A percentile compares a stretch with the other conserved stretches of the same genome.
These are phyloP conservation scores for Papilio dardanus DNA, from an alignment of 1,140 invertebrate species.

Conservation along the genomic window DNA sequence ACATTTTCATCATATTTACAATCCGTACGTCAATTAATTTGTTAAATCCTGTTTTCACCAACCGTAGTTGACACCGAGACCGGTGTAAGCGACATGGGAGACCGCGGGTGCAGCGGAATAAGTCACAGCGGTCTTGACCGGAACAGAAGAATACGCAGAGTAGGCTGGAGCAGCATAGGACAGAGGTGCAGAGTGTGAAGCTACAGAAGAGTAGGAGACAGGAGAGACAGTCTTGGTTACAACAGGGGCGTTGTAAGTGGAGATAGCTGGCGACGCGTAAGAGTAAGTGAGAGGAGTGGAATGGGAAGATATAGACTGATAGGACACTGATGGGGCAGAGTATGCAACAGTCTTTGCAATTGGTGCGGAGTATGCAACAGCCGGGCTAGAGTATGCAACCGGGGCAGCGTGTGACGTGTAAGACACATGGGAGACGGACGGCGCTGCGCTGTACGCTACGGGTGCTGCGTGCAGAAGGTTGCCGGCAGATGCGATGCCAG, in stretches of 20 bases:
- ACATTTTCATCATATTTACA: slow-evolving; percentile 2
- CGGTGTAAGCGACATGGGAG: slow-evolving; percentile 60
- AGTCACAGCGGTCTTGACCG: slow-evolving; percentile 49
- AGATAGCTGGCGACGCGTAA: slow-evolving; percentile 46
- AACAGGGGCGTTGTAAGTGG: slow-evolving; percentile 44
- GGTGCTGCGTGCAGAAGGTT: slow-evolving; percentile 30
- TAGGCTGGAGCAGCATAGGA: slow-evolving; percentile 47
- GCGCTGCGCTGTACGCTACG: slow-evolving; percentile 54
- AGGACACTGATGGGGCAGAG: slow-evolving; percentile 41
- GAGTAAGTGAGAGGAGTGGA: slow-evolving; percentile 40
- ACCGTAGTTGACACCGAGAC: slow-evolving; percentile 58
- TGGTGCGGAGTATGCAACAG: slow-evolving; percentile 48
- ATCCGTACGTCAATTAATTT: not conserved
- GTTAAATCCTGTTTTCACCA: slow-evolving; percentile 45
- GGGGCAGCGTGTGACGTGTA: slow-evolving; percentile 58
- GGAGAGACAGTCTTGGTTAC: slow-evolving; percentile 44
- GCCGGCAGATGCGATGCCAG: slow-evolving; percentile 33
- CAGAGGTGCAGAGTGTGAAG: slow-evolving; percentile 46
- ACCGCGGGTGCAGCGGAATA: slow-evolving; percentile 63
- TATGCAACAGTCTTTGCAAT: slow-evolving; percentile 34
- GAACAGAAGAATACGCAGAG: slow-evolving; percentile 42
- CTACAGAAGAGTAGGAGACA: slow-evolving; percentile 52
- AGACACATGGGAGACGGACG: slow-evolving; percentile 51
- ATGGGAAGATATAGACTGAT: slow-evolving; percentile 30
- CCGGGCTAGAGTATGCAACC: slow-evolving; percentile 44